Percentiles rank a stretch among this genome's conserved stretches.
Evolutionary conservation across 2,888 invertebrate species (phyloP).

Genomic region (Pseudococcus viburni): DNA sequence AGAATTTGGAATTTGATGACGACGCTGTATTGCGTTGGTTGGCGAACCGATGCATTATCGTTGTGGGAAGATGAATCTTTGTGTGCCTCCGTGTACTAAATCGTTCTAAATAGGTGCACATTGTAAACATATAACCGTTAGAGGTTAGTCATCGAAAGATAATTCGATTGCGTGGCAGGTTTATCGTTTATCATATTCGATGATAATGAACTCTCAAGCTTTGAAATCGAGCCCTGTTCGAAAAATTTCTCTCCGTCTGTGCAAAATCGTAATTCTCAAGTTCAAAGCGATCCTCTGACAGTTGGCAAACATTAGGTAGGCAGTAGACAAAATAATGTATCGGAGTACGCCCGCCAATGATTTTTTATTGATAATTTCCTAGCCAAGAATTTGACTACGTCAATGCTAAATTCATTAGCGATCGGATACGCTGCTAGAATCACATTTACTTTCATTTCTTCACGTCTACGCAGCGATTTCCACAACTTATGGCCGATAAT

Average conservation of each 20-base stretch:
- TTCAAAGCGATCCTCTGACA: no score
- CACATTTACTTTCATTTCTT: not conserved
- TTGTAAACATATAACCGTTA: not conserved
- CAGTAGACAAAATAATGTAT: no score
- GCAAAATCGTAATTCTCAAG: no score
- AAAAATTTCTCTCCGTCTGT: not conserved
- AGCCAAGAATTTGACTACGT: not conserved
- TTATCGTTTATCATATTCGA: not conserved
- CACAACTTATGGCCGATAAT: no score
- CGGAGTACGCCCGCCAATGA: no score
- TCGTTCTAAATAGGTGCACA: not conserved
- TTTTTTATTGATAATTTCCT: not conserved
- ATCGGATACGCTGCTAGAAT: not conserved
- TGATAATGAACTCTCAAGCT: conserved; percentile 17
- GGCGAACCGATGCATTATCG: not conserved
- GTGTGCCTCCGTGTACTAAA: not conserved
- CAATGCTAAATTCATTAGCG: not conserved
- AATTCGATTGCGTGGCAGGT: conserved; percentile 28
- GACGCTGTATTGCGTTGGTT: not conserved
- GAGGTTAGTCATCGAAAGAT: not conserved
- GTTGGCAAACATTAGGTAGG: no score
- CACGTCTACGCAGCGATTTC: not conserved
- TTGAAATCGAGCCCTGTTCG: not conserved
- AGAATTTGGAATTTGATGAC: conserved; percentile 18
- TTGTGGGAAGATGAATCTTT: not conserved